These are phyloP conservation scores for Aurelia aurita complex sp. Pacific DNA, from an alignment of 30 jellyfish, hydroid and myxozoan species.

Conservation along the genomic window DNA sequence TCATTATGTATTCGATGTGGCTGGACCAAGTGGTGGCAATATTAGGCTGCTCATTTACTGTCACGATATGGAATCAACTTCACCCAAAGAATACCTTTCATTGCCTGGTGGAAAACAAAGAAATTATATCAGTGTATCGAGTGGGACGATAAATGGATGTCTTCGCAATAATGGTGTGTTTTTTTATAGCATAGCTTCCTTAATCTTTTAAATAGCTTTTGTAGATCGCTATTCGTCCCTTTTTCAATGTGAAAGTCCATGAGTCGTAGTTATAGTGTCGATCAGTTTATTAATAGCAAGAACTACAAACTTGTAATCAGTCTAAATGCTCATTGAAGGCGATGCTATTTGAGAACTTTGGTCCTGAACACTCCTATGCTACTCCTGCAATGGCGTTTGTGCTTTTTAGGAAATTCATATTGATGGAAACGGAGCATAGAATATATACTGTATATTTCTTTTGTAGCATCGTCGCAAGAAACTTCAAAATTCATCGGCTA, in stretches of 20 bases:
- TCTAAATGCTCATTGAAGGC: too few relatives aligned
- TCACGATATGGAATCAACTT: slow-evolving; percentile 71
- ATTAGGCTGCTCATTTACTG: slow-evolving; percentile 76
- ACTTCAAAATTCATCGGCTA: slow-evolving; percentile 6
- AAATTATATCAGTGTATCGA: slow-evolving; percentile 54
- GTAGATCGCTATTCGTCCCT: too few relatives aligned
- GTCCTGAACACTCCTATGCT: too few relatives aligned
- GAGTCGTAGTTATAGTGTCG: too few relatives aligned
- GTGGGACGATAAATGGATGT: neutral
- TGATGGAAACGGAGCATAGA: neutral
- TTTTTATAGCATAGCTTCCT: too few relatives aligned
- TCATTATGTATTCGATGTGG: slow-evolving; percentile 80
- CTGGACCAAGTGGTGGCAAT: slow-evolving; percentile 54
- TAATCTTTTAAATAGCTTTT: too few relatives aligned
- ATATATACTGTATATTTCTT: neutral
- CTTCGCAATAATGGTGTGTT: slow-evolving; percentile 31
- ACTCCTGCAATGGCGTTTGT: too few relatives aligned
- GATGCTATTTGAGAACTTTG: too few relatives aligned
- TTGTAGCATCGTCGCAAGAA: neutral
- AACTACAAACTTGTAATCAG: too few relatives aligned
- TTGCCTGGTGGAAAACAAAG: slow-evolving; percentile 75
- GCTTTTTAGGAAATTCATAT: neutral
- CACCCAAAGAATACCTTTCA: slow-evolving; percentile 88
- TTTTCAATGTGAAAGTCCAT: too few relatives aligned
- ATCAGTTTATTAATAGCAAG: too few relatives aligned